These are phyloP conservation scores for human DNA, from an alignment of 2,113 vertebrate species.

Conservation along the genomic window DNA sequence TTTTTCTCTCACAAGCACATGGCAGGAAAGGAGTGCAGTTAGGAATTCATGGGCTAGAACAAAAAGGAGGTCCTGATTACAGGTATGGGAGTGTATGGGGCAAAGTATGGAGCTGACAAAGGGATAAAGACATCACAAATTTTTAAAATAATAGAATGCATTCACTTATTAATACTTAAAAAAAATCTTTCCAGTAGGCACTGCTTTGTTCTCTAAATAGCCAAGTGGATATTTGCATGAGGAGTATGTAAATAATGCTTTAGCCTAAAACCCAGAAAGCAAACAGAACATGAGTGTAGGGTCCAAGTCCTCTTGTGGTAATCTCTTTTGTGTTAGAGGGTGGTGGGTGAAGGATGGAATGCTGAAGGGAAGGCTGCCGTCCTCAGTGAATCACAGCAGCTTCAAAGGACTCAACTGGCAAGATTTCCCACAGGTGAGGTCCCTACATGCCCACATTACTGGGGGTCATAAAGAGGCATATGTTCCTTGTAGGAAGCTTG, in stretches of 20 bases:
- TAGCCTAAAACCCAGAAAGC: neutral
- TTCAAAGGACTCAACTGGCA: neutral
- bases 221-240: slow-evolving; percentile 15
- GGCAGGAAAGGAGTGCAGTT: neutral
- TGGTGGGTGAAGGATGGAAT: neutral
- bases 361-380: neutral
- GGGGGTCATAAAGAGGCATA: neutral
- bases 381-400: neutral
- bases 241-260: neutral
- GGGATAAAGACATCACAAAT: neutral
- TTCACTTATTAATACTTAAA: neutral
- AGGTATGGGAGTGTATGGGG: neutral
- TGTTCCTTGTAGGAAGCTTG: neutral
- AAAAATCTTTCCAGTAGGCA: neutral
- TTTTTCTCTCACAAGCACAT: neutral
- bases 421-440: neutral
- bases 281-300: neutral
- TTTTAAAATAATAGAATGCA: neutral
- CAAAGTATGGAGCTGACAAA: neutral
- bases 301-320: neutral
- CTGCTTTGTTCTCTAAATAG: neutral
- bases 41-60: neutral
- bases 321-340: neutral
- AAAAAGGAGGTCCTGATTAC: neutral
- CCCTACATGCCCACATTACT: neutral